These are phyloP conservation scores for Xenus cinereus DNA, from an alignment of 2,113 vertebrate genomes.

Conservation along the genomic window DNA sequence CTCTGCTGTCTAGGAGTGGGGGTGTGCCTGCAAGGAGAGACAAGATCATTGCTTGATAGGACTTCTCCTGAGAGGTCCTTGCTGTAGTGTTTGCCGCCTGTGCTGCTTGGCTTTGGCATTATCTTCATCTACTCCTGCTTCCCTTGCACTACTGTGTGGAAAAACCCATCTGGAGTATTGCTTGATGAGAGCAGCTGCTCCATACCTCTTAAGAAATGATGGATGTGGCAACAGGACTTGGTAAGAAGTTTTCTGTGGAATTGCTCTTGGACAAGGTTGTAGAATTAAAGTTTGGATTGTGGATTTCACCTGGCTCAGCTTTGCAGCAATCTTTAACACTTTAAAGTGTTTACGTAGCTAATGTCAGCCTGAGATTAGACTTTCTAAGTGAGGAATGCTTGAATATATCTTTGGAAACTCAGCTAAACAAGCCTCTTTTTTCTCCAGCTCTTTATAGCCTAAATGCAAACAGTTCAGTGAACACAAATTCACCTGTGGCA, in stretches of 20 bases:
- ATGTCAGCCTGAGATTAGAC: background rate
- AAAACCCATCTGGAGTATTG: background rate
- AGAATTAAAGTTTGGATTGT: background rate
- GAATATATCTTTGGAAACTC: background rate
- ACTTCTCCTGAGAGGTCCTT: background rate
- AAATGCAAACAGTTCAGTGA: background rate
- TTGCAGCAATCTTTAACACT: background rate
- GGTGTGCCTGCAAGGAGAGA: background rate
- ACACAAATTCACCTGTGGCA: background rate
- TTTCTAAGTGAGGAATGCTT: background rate
- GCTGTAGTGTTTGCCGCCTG: background rate
- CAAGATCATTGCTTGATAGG: background rate
- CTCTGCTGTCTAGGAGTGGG: background rate
- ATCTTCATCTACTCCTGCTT: background rate
- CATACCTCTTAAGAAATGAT: background rate
- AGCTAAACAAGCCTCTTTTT: background rate
- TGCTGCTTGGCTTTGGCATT: background rate
- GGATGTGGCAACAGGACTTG: background rate
- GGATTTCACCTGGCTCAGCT: background rate
- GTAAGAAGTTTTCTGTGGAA: accelerated
- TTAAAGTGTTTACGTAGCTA: background rate
- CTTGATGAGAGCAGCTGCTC: background rate
- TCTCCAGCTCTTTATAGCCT: background rate
- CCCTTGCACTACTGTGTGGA: background rate
- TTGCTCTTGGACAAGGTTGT: background rate